A percentile compares a stretch with the other conserved stretches of the same genome.
These are phyloP conservation scores for Polydrusus tereticollis DNA, from an alignment of 2,888 invertebrate genomes.

Conservation along the genomic window DNA sequence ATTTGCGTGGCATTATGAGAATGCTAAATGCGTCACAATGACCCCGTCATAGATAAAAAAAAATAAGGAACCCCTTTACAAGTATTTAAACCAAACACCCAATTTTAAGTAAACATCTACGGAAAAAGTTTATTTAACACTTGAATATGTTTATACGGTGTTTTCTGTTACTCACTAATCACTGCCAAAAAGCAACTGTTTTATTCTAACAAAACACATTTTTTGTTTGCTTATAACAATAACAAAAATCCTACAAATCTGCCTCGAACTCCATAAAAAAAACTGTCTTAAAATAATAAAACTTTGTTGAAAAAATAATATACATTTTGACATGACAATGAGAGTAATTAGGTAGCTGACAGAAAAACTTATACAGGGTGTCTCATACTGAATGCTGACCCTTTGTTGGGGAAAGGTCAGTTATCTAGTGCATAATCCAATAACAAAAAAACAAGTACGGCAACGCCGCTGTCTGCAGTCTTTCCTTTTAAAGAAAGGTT, in stretches of 20 bases:
- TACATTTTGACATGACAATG: background rate
- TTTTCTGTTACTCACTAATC: slow-evolving; percentile 23
- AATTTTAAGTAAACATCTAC: slow-evolving; percentile 4
- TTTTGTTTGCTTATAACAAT: slow-evolving; percentile 1
- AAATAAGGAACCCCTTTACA: background rate
- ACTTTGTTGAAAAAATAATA: background rate
- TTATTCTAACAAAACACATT: background rate
- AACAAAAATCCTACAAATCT: slow-evolving; percentile 11
- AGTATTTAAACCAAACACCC: slow-evolving; percentile 15
- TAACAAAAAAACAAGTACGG: too few species aligned
- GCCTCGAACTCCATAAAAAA: background rate
- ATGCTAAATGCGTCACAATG: too few species aligned
- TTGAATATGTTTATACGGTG: slow-evolving; percentile 16
- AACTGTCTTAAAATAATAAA: background rate
- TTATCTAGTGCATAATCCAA: too few species aligned
- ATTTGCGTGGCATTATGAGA: too few species aligned
- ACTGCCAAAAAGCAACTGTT: slow-evolving; percentile 26
- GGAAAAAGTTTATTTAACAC: slow-evolving; percentile 26
- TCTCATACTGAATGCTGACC: too few species aligned
- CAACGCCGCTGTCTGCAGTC: too few species aligned
- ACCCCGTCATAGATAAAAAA: too few species aligned
- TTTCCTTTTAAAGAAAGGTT: too few species aligned
- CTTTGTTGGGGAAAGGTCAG: too few species aligned
- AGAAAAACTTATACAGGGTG: too few species aligned
- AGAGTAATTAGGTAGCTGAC: too few species aligned